These are phyloP conservation scores for Gymnobelideus leadbeateri DNA, from an alignment of 2,113 vertebrate species.

Conservation along the genomic window DNA sequence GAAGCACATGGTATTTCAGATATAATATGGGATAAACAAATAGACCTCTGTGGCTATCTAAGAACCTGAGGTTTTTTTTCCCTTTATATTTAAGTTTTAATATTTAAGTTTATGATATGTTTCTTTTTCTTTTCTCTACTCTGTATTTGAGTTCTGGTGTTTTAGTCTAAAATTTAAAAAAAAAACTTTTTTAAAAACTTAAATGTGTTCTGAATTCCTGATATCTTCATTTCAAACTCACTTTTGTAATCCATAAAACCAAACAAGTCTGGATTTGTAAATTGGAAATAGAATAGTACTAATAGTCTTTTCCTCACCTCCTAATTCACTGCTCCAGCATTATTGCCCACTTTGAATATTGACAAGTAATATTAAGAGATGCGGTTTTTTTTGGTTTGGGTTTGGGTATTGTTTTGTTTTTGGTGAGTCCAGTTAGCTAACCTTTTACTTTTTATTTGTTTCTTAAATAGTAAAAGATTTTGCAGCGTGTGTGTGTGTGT, in stretches of 20 bases:
- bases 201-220: background rate
- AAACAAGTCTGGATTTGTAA: conserved; percentile 6
- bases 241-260: background rate
- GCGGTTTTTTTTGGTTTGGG: background rate
- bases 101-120: background rate
- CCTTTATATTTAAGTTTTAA: no score
- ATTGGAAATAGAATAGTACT: conserved; percentile 10
- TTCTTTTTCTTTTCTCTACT: conserved; percentile 27
- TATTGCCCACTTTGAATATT: background rate
- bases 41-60: background rate
- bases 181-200: background rate
- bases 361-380: background rate
- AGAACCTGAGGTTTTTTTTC: background rate
- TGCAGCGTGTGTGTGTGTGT: background rate
- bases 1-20: background rate
- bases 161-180: background rate
- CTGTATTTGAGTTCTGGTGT: conserved; percentile 26
- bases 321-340: background rate
- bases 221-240: conserved; percentile 25
- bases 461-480: conserved; percentile 50
- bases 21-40: background rate
- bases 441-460: conserved; percentile 23
- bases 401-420: no score
- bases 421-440: background rate
- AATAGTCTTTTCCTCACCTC: background rate